phyloP scores from a whole-genome alignment of 2,888 invertebrate species.

The Lochmaea capreae region DNA sequence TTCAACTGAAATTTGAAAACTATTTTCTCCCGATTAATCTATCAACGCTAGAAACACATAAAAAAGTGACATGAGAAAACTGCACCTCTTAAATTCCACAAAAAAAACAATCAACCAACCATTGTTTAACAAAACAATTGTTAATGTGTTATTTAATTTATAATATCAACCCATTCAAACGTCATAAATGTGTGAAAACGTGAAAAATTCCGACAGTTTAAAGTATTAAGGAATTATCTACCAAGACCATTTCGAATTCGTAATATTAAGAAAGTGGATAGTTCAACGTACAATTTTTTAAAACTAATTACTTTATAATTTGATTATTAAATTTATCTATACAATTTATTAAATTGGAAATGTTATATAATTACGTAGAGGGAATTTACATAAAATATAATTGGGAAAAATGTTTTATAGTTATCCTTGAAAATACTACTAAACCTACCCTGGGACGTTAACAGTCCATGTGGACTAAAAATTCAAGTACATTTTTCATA shows the following conservation, averaged over 20 bases:
- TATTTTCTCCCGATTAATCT: slow-evolving; percentile 1
- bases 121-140: slow-evolving; percentile 11
- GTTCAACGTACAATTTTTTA: background rate
- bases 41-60: background rate
- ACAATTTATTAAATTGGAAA: background rate
- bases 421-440: too few species aligned
- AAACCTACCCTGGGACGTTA: too few species aligned
- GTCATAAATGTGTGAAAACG: slow-evolving; percentile 29
- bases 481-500: too few species aligned
- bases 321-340: background rate
- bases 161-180: slow-evolving; percentile 22
- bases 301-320: background rate
- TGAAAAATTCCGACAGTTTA: background rate
- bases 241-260: slow-evolving; percentile 3
- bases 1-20: slow-evolving; percentile 4
- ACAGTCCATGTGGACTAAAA: too few species aligned
- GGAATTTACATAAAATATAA: background rate
- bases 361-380: background rate
- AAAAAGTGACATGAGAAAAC: slow-evolving; percentile 1
- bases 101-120: background rate
- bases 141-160: slow-evolving; percentile 24
- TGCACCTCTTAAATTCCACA: background rate
- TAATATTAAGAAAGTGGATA: slow-evolving; percentile 3
- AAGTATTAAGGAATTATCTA: background rate
- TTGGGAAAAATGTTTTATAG: too few species aligned